Evolutionary conservation across 2,888 invertebrate species (phyloP), one percentile per base, ranked within the genome.

Genomic region (Pollenia angustigena): DNA sequence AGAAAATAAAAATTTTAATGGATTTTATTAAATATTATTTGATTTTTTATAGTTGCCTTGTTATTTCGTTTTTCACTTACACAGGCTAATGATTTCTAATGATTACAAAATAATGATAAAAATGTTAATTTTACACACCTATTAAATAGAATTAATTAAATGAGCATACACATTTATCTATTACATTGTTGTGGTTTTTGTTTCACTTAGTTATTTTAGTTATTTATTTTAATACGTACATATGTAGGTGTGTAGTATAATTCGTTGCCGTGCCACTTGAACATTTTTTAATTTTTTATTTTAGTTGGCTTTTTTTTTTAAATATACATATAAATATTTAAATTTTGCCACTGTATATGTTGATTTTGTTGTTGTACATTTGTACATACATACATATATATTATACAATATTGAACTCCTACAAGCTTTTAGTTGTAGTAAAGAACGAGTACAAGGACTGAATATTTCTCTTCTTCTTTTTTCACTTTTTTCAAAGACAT

Each of bases 361-460:
- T 52, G 52, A 66, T 48, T 50, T 78, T 71, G n/a, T 32, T 32
- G 32, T 32, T 32, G 62, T 76, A 81, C 46, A 60, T 62, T 32
- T 54, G 75, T 76, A 82, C 66, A 40, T 52, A 14, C 42, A 18
- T 72, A 88, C 88, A 89, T 88, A 18, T 72, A 88, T 88, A 89
- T 88, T 88, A 89, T 89, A 88, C 88, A 88, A 89, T 88, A 89
- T 89, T 89, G 89, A 89, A 89, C 88, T 88, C 89, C 89, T 89
- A 90, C 90, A 88, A 90, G 90, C 84, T 85, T 87, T 78, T 74
- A 68, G 79, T 79, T 84, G 81, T 81, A 88, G 85, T 84, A 88
- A 85, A 88, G 87, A 89, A 88, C 87, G 89, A 88, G 89, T 83
- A 89, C 89, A 89, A 89, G 89, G 89, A 89, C 89, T 89, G 76